Conservation (phyloP, 64 coral and sea anemone genomes). For the Stylophora pistillata region DNA sequence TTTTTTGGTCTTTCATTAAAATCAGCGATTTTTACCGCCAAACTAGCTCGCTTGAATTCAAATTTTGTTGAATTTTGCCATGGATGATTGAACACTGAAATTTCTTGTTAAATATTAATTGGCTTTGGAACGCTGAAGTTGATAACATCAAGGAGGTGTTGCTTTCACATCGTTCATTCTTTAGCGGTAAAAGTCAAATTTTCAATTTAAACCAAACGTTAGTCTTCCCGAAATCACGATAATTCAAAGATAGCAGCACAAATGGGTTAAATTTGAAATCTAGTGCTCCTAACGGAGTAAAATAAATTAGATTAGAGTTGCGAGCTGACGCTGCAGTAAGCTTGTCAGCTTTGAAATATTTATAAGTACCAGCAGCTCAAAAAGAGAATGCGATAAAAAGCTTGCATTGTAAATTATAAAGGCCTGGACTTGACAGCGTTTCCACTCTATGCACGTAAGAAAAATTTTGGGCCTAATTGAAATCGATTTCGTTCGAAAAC, state of each 20-base stretch:
- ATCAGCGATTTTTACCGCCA: not conserved
- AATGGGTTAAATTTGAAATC: not conserved
- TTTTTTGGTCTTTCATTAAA: not conserved
- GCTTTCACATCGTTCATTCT: not conserved
- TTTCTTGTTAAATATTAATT: constrained; percentile 52
- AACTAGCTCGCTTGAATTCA: not conserved
- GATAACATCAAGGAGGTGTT: not conserved
- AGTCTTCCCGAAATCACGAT: not conserved
- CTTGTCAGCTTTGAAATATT: constrained; percentile 39
- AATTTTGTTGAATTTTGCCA: not conserved
- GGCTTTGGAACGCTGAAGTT: constrained; percentile 24
- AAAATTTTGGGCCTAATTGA: not conserved
- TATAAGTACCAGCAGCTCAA: constrained; percentile 22
- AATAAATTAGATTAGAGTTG: constrained; percentile 36
- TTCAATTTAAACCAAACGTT: not conserved
- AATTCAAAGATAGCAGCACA: not conserved
- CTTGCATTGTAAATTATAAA: not conserved
- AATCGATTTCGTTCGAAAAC: not conserved
- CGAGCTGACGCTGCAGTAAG: not conserved
- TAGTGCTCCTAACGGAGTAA: not conserved
- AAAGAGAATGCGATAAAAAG: not conserved
- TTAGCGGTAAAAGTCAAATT: not conserved
- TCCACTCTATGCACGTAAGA: not conserved
- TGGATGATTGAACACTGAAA: not conserved
- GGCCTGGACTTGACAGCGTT: not conserved